Evolutionary conservation across 2,113 vertebrate species (phyloP).

Genomic region (Mobula hypostoma): DNA sequence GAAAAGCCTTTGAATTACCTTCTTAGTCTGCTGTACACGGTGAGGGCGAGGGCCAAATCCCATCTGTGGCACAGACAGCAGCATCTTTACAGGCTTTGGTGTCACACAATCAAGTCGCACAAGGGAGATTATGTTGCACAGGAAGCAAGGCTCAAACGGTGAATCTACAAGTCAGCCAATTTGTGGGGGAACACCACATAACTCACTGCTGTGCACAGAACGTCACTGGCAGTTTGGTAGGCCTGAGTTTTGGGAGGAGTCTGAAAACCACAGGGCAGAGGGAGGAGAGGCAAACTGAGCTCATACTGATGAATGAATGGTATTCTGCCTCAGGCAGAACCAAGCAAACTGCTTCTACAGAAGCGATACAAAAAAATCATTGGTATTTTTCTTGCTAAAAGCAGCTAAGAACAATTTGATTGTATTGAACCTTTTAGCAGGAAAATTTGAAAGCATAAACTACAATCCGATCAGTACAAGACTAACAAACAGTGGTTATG

Average conservation of each 20-base stretch:
- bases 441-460: neutral
- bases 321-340: conserved; percentile 17
- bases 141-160: conserved; percentile 43
- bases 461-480: neutral
- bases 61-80: conserved; percentile 43
- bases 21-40: conserved; percentile 48
- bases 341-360: neutral
- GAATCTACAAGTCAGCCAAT: conserved; percentile 43
- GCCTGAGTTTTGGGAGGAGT: conserved; percentile 38
- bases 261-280: neutral
- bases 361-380: neutral
- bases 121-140: conserved; percentile 44
- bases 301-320: conserved; percentile 35
- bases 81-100: conserved; percentile 44
- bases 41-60: conserved; percentile 41
- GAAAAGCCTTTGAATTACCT: conserved; percentile 44
- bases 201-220: conserved; percentile 38
- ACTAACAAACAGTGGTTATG: neutral
- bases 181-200: conserved; percentile 36
- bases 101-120: conserved; percentile 42
- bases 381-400: neutral
- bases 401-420: neutral
- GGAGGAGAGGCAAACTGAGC: conserved; percentile 26
- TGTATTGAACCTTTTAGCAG: neutral
- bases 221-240: conserved; percentile 24